A percentile compares a stretch with the other conserved stretches of the same genome.
These are phyloP conservation scores for Serrognathus titanus DNA, from an alignment of 2,888 invertebrate species.

Conservation along the genomic window DNA sequence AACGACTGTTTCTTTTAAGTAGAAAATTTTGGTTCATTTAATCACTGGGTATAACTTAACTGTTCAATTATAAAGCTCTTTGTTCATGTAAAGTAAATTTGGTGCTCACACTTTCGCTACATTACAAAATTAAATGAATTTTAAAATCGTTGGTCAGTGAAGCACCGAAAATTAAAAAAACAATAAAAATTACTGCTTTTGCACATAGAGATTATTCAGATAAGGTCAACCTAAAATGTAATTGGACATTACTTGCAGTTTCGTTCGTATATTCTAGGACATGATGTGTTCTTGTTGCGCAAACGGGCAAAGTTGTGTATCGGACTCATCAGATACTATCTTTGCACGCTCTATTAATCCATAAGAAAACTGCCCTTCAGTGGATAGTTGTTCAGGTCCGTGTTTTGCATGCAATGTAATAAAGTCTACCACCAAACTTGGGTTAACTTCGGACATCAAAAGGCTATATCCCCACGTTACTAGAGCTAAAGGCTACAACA, in stretches of 20 bases:
- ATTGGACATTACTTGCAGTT: too few species aligned
- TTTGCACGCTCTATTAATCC: slow-evolving; percentile 48
- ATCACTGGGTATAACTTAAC: background rate
- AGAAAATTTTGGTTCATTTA: slow-evolving; percentile 4
- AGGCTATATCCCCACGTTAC: slow-evolving; percentile 73
- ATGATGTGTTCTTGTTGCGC: too few species aligned
- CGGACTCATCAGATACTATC: slow-evolving; percentile 47
- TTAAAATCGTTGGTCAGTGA: too few species aligned
- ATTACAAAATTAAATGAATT: too few species aligned
- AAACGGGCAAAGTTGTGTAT: slow-evolving; percentile 47
- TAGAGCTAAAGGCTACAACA: slow-evolving; percentile 66
- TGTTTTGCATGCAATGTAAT: slow-evolving; percentile 59
- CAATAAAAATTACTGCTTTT: too few species aligned
- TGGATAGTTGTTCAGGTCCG: slow-evolving; percentile 55
- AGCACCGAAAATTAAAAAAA: too few species aligned
- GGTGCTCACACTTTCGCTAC: too few species aligned
- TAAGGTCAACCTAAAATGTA: too few species aligned
- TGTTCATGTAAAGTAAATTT: too few species aligned
- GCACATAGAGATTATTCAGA: too few species aligned
- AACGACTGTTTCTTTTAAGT: background rate
- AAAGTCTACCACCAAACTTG: slow-evolving; percentile 56
- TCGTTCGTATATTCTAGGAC: too few species aligned
- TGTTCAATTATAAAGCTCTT: too few species aligned
- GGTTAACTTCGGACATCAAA: slow-evolving; percentile 65
- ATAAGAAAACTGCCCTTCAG: slow-evolving; percentile 56